Percentiles rank a stretch among this genome's conserved stretches.
Evolutionary conservation across 1,140 invertebrate species (phyloP).

Genomic region (Manduca sexta): DNA sequence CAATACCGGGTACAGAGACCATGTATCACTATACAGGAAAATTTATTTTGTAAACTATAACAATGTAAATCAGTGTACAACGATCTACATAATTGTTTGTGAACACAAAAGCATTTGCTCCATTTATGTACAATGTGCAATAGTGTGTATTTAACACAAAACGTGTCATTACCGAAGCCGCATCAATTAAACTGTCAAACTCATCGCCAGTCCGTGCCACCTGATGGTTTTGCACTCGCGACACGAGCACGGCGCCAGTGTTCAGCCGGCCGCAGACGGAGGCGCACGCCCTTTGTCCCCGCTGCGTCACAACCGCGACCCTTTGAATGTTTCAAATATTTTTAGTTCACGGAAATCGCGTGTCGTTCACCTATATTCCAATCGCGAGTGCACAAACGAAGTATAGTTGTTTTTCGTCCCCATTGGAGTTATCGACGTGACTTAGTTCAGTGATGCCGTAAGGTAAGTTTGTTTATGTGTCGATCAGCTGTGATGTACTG

Average conservation of each 20-base stretch:
- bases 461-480: slow-evolving; percentile 54
- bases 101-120: no score
- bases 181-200: slow-evolving; percentile 28
- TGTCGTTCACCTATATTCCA: slow-evolving; percentile 22
- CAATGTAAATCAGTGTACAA: no score
- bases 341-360: slow-evolving; percentile 43
- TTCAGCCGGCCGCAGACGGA: slow-evolving; percentile 29
- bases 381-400: slow-evolving; percentile 34
- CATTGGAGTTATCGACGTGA: slow-evolving; percentile 34
- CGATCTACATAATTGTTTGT: no score
- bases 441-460: slow-evolving; percentile 38
- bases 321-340: slow-evolving; percentile 38
- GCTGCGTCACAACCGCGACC: slow-evolving; percentile 24
- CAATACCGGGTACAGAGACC: no score
- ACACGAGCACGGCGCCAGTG: slow-evolving; percentile 36
- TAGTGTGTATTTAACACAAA: not conserved
- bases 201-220: slow-evolving; percentile 25
- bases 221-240: slow-evolving; percentile 30
- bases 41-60: no score
- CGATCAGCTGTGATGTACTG: slow-evolving; percentile 43
- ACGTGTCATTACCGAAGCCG: slow-evolving; percentile 10
- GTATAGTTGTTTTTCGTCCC: slow-evolving; percentile 18
- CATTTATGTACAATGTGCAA: no score
- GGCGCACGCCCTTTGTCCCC: slow-evolving; percentile 45
- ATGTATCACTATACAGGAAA: no score